These are phyloP conservation scores for Argopecten irradians DNA, from an alignment of 1,140 invertebrate species.

Conservation along the genomic window DNA sequence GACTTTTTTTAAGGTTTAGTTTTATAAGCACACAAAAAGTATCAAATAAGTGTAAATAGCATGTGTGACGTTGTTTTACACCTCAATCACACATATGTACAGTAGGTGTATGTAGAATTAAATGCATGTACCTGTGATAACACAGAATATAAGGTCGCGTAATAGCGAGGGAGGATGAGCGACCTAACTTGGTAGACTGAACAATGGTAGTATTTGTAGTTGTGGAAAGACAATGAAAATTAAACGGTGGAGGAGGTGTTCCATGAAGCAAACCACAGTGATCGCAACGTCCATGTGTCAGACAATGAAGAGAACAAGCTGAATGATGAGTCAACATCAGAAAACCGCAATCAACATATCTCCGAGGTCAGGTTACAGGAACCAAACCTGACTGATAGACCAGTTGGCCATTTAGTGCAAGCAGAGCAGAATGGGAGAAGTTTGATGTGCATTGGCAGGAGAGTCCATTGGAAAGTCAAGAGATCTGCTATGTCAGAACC, in stretches of 20 bases:
- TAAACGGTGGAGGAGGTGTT: conserved; percentile 23
- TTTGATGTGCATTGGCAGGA: conserved; percentile 35
- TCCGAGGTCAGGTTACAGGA: not conserved
- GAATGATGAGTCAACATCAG: conserved; percentile 13
- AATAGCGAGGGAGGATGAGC: conserved; percentile 36
- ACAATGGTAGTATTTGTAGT: too few species aligned
- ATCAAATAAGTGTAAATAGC: too few species aligned
- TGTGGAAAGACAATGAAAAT: too few species aligned
- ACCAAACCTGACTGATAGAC: too few species aligned
- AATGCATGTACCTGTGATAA: too few species aligned
- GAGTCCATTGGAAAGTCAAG: conserved; percentile 22
- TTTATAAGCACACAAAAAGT: too few species aligned
- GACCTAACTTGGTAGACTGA: not conserved
- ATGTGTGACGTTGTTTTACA: too few species aligned
- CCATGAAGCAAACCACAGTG: too few species aligned
- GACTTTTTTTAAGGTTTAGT: too few species aligned
- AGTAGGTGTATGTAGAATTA: too few species aligned
- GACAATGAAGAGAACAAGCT: conserved; percentile 33
- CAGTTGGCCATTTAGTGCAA: conserved; percentile 28
- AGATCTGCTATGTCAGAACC: conserved; percentile 16
- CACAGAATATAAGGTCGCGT: too few species aligned
- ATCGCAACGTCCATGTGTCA: conserved; percentile 38
- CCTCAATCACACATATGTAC: too few species aligned
- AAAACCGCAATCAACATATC: not conserved
- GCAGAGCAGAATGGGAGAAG: conserved; percentile 29